A percentile compares a stretch with the other conserved stretches of the same genome.
These are phyloP conservation scores for Elephas maximus DNA, from an alignment of 2,113 vertebrate genomes.

Conservation along the genomic window DNA sequence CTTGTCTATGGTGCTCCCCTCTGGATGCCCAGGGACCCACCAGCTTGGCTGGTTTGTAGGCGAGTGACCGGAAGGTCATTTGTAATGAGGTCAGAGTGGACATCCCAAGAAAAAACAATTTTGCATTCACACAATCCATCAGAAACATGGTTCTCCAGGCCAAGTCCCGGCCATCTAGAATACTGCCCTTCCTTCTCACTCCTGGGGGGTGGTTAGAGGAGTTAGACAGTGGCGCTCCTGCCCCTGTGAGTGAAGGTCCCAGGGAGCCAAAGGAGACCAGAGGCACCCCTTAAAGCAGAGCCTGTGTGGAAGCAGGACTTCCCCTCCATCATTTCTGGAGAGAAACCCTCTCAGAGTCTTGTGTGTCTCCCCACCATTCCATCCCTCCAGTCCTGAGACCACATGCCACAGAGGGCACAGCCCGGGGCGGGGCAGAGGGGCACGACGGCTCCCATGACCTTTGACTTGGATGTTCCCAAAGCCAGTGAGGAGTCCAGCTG, in stretches of 20 bases:
- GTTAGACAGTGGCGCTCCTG: background rate
- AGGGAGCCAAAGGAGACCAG: background rate
- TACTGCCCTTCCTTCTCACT: background rate
- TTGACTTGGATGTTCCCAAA: background rate
- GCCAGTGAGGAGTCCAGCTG: background rate
- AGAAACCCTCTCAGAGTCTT: background rate
- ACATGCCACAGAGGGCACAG: no score
- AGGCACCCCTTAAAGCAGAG: background rate
- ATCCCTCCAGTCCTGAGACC: background rate
- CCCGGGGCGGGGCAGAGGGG: no score
- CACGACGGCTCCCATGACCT: background rate
- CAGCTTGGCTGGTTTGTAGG: background rate
- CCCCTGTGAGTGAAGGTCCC: background rate
- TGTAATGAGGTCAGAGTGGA: background rate
- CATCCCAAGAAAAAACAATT: accelerated
- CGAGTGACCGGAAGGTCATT: background rate
- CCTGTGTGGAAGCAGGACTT: background rate
- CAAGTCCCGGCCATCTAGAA: no score
- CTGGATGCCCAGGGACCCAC: background rate
- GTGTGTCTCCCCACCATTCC: background rate
- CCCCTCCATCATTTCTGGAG: background rate
- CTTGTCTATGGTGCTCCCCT: background rate
- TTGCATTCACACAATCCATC: accelerated
- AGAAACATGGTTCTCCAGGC: background rate
- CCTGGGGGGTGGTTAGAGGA: background rate